A percentile compares a stretch with the other conserved stretches of the same genome.
phyloP scores from a whole-genome alignment of 2,888 invertebrate species.

The Chironomus riparius region DNA sequence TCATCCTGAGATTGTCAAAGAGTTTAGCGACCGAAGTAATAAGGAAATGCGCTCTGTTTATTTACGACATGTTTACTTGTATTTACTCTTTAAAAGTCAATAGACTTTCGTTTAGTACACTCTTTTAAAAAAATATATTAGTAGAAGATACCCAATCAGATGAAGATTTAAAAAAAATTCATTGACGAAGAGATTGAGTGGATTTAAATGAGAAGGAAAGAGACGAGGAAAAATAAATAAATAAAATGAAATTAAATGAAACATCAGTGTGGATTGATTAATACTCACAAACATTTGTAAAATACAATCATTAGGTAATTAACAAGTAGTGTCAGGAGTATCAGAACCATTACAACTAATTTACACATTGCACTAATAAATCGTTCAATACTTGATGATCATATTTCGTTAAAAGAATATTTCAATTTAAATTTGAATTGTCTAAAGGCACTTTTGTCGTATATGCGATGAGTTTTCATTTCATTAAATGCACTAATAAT shows the following conservation, averaged over 20 bases:
- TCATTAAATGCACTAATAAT: not conserved
- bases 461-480: not conserved
- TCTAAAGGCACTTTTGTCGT: not conserved
- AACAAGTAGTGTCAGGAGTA: conserved; percentile 19
- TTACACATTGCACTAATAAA: conserved; percentile 22
- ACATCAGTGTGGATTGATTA: not conserved
- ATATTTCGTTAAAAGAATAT: not conserved
- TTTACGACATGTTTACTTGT: too few species aligned
- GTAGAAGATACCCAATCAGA: not conserved
- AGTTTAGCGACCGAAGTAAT: too few species aligned
- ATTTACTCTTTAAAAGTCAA: too few species aligned
- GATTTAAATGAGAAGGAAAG: too few species aligned
- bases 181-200: not conserved
- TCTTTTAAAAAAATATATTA: not conserved
- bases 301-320: conserved; percentile 22
- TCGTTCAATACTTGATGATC: conserved; percentile 4
- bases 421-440: not conserved
- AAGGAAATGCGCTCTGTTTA: too few species aligned
- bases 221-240: too few species aligned
- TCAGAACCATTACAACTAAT: conserved; percentile 19
- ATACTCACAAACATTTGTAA: conserved; percentile 25
- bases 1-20: too few species aligned
- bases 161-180: not conserved
- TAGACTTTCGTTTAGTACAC: too few species aligned
- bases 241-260: not conserved